Evolutionary conservation across 1,140 invertebrate genomes (phyloP).

Genomic region (Drosophila ohnishii): DNA sequence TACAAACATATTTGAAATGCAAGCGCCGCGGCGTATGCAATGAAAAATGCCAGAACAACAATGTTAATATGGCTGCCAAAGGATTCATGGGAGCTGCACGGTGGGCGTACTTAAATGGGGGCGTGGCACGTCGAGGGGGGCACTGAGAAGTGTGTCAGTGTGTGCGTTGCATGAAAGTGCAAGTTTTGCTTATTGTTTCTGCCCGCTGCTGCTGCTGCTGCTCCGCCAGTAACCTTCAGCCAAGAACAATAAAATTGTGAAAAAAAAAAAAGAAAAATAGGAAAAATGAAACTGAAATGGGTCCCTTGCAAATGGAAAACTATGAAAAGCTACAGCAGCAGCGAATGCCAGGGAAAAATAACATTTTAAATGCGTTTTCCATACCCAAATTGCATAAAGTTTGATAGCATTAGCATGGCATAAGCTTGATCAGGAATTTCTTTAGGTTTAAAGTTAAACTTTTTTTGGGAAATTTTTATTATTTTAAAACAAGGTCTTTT

Average conservation of each 20-base stretch:
- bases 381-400: constrained; percentile 10
- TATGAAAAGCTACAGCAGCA: constrained; percentile 53
- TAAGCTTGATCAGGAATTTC: background rate
- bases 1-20: constrained; percentile 45
- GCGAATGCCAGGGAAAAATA: constrained; percentile 48
- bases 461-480: background rate
- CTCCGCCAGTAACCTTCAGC: constrained; percentile 59
- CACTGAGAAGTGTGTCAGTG: constrained; percentile 38
- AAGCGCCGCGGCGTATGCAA: constrained; percentile 60
- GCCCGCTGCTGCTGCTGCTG: constrained; percentile 11
- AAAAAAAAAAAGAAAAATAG: constrained; percentile 12
- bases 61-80: constrained; percentile 72
- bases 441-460: background rate
- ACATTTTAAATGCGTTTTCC: constrained; percentile 62
- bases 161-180: constrained; percentile 63
- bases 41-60: constrained; percentile 66
- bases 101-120: constrained; percentile 14
- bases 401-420: constrained; percentile 1
- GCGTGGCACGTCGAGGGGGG: constrained; percentile 8
- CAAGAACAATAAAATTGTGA: constrained; percentile 68
- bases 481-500: background rate
- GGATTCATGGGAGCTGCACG: constrained; percentile 13
- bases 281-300: constrained; percentile 66
- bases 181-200: constrained; percentile 69
- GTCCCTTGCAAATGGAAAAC: constrained; percentile 66